A percentile compares a stretch with the other conserved stretches of the same genome.
Evolutionary conservation across 1,140 invertebrate species (phyloP).

Genomic region (Platyscapa corneri): DNA sequence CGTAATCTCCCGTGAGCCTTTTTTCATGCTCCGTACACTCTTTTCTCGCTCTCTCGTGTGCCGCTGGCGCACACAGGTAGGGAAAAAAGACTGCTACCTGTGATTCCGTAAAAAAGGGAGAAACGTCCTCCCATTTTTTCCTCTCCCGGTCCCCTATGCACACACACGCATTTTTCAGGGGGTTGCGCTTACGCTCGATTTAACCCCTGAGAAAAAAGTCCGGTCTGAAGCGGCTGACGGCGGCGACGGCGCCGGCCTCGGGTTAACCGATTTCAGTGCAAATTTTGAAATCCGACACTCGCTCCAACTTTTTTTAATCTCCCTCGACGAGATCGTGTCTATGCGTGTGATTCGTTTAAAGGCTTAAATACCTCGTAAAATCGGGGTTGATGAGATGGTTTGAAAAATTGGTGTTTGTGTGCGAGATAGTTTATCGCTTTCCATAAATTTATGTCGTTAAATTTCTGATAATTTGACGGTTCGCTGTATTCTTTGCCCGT

Average conservation of each 20-base stretch:
- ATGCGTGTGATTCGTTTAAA: slow-evolving; percentile 68
- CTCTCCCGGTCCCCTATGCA: slow-evolving; percentile 46
- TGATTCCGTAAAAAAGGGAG: slow-evolving; percentile 53
- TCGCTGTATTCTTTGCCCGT: background rate
- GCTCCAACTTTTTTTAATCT: slow-evolving; percentile 31
- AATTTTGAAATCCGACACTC: slow-evolving; percentile 68
- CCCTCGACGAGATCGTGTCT: slow-evolving; percentile 26
- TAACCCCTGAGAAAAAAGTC: slow-evolving; percentile 74
- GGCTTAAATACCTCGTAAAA: slow-evolving; percentile 74
- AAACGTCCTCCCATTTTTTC: slow-evolving; percentile 43
- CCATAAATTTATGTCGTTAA: slow-evolving; percentile 41
- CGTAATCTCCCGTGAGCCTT: slow-evolving; percentile 51
- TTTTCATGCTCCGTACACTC: slow-evolving; percentile 33
- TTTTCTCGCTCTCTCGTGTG: slow-evolving; percentile 56
- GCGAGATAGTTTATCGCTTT: slow-evolving; percentile 14
- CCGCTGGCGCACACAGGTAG: slow-evolving; percentile 59
- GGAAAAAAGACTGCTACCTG: slow-evolving; percentile 59
- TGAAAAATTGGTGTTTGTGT: slow-evolving; percentile 41
- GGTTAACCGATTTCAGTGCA: slow-evolving; percentile 74
- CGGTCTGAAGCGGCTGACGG: slow-evolving; percentile 29
- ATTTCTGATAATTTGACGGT: slow-evolving; percentile 37
- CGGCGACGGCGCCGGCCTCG: slow-evolving; percentile 57
- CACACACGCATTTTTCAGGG: slow-evolving; percentile 55
- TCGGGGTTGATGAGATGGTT: slow-evolving; percentile 56
- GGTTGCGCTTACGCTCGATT: slow-evolving; percentile 69